Conservation (phyloP, 2,797 vertebrate genomes). For the Hemibagrus guttatus region DNA sequence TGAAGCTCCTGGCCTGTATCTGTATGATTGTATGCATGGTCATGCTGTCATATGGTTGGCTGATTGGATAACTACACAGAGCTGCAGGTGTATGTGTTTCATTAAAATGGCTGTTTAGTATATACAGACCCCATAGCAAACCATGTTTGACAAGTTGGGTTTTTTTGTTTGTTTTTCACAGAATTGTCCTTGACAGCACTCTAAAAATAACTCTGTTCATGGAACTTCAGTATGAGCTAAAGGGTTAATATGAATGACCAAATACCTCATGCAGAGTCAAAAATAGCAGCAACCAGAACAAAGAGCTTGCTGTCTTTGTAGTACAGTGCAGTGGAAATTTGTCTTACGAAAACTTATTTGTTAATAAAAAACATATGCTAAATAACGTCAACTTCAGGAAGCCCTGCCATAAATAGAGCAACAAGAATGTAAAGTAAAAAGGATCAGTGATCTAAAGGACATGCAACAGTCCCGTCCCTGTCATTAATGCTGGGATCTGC, state of each 20-base stretch:
- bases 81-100: no score
- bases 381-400: background rate
- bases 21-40: background rate
- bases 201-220: background rate
- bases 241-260: slow-evolving; percentile 16
- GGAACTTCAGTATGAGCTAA: background rate
- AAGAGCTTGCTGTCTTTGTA: background rate
- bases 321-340: slow-evolving; percentile 2
- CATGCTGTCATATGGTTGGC: no score
- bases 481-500: background rate
- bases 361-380: slow-evolving; percentile 15
- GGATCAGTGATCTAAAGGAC: background rate
- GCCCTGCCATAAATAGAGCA: background rate
- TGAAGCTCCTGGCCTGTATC: background rate
- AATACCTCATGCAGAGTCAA: background rate
- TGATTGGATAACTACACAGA: no score
- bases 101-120: background rate
- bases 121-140: background rate
- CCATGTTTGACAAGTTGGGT: background rate
- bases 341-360: background rate
- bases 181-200: background rate
- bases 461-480: background rate
- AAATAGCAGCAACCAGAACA: slow-evolving; percentile 4
- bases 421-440: background rate
- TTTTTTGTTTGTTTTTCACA: background rate